A percentile compares a stretch with the other conserved stretches of the same genome.
phyloP scores from a whole-genome alignment of 1,140 invertebrate genomes.

The Lucilia sericata region DNA sequence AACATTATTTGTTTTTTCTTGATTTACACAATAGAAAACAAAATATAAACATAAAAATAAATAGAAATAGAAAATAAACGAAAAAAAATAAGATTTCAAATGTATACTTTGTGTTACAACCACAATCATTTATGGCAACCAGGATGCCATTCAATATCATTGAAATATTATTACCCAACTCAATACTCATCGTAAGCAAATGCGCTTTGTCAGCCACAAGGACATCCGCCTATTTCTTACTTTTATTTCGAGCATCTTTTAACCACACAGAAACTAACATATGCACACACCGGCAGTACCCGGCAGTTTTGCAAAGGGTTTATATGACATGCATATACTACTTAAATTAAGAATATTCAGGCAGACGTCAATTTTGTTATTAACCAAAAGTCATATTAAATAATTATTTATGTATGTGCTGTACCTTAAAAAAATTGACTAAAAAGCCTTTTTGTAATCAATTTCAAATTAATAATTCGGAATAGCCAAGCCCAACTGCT shows the following conservation, averaged over 20 bases:
- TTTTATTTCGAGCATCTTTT: not conserved
- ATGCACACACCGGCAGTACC: too few species aligned
- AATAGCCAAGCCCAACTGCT: too few species aligned
- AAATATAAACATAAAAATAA: constrained; percentile 21
- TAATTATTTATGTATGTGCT: too few species aligned
- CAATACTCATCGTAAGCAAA: not conserved
- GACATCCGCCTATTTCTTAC: not conserved
- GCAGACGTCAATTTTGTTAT: too few species aligned
- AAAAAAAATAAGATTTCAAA: not conserved
- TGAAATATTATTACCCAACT: not conserved
- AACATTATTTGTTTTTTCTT: constrained; percentile 10
- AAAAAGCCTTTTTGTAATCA: too few species aligned
- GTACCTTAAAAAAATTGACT: too few species aligned
- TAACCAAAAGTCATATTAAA: too few species aligned
- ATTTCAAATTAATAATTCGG: too few species aligned
- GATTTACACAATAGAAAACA: not conserved
- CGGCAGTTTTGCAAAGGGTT: too few species aligned
- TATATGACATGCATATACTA: too few species aligned
- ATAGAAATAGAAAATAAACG: not conserved
- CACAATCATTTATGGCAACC: not conserved
- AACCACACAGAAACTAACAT: not conserved
- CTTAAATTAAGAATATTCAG: too few species aligned
- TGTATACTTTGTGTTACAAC: not conserved
- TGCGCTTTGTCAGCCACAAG: constrained; percentile 22
- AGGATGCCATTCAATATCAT: not conserved